Conservation (phyloP, 1,140 invertebrate species). For the Amyelois transitella region DNA sequence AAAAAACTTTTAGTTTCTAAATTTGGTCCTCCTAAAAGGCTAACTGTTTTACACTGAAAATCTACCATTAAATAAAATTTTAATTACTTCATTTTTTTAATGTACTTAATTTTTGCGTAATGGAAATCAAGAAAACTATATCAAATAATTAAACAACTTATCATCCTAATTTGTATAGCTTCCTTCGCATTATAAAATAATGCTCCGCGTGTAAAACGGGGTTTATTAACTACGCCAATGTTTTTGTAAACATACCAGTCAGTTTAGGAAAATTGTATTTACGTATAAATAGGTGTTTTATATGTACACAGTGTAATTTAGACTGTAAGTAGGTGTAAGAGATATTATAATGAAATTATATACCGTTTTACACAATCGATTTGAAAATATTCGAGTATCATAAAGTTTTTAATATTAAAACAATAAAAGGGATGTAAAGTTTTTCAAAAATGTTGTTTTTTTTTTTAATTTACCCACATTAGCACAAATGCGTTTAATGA, state of each 20-base stretch:
- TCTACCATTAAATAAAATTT: too few relatives aligned
- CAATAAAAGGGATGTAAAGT: slow-evolving; percentile 8
- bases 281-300: slow-evolving; percentile 25
- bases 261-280: slow-evolving; percentile 28
- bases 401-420: slow-evolving; percentile 4
- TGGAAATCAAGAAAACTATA: too few relatives aligned
- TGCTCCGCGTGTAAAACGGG: slow-evolving; percentile 29
- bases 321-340: slow-evolving; percentile 17
- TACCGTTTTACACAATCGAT: slow-evolving; percentile 26
- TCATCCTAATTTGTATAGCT: neutral
- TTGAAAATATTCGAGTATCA: slow-evolving; percentile 11
- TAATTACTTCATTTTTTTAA: neutral
- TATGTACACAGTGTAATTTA: slow-evolving; percentile 14
- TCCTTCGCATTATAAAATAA: slow-evolving; percentile 12
- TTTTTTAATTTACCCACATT: neutral
- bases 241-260: slow-evolving; percentile 32
- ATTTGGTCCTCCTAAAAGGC: too few relatives aligned
- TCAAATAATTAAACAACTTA: neutral
- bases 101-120: neutral
- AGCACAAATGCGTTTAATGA: too few relatives aligned
- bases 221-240: slow-evolving; percentile 22
- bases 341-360: slow-evolving; percentile 11
- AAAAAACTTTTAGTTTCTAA: neutral
- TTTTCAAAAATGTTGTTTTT: neutral
- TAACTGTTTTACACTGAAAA: too few relatives aligned